Evolutionary conservation across 2,888 invertebrate species (phyloP).

Genomic region (Microplitis deprimator): DNA sequence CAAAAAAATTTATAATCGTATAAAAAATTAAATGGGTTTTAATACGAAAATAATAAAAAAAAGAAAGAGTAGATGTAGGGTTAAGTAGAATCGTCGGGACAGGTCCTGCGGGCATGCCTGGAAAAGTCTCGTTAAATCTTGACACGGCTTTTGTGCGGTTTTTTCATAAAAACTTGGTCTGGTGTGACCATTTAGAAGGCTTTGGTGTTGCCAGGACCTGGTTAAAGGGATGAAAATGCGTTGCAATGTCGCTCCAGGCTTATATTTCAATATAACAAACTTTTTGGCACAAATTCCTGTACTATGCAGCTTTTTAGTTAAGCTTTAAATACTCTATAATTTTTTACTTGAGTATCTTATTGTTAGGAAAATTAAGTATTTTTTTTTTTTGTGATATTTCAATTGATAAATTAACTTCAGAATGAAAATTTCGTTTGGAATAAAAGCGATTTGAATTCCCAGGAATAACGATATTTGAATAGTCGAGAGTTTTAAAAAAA

Average conservation of each 20-base stretch:
- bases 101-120: not conserved
- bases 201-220: not conserved
- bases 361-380: no score
- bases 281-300: no score
- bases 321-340: no score
- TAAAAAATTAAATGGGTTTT: not conserved
- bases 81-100: conserved; percentile 27
- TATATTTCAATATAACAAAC: no score
- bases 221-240: conserved; percentile 14
- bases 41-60: not conserved
- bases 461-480: not conserved
- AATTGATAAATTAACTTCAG: no score
- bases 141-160: conserved; percentile 13
- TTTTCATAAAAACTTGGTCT: conserved; percentile 15
- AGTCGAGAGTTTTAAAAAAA: not conserved
- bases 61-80: conserved; percentile 8
- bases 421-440: no score
- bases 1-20: not conserved
- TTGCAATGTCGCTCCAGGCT: not conserved
- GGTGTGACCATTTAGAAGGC: conserved; percentile 1
- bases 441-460: no score
- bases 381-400: no score
- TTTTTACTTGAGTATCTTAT: no score
- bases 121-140: conserved; percentile 14
- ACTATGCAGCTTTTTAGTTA: not conserved